Evolutionary conservation across 1,140 invertebrate genomes (phyloP), one percentile per base, ranked within the genome.

Genomic region (Magallana angulata): DNA sequence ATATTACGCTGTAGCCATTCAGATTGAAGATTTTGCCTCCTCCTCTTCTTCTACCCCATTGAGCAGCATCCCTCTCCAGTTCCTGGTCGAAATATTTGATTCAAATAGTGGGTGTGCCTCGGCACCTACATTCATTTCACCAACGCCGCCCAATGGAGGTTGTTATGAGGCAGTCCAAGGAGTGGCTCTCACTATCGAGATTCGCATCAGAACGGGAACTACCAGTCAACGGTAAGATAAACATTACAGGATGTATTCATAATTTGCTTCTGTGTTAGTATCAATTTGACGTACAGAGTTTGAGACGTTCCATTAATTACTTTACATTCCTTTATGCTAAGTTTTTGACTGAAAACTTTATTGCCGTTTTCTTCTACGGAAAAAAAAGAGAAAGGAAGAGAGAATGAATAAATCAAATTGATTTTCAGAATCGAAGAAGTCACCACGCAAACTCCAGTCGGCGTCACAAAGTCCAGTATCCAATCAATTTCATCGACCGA

Each of bases 41-140:
- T n/a, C 14, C 14, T 57, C 12, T 16, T 82, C 76, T 14, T 64
- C 58, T 24, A 59, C 59, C 12, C 68, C 85, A 5, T 14, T 82
- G 16, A 86, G 85, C 24, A 86, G 85, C 81, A 81, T 86, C 16
- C 85, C 85, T 11, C 59, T 86, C 24, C 85, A 86, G 36, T 86
- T 86, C 60, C 60, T 86, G 58, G 80, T 82, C 1, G 56, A 62
- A 64, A 60, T 86, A 8, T 82, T 82, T 18, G 14, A n/a, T 56
- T 82, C 81, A 9, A 48, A 76, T 11, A 64, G 60, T 57, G 57
- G 7, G 11, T 86, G 85, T n/a, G 24, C 80, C 14, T 60, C 36
- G n/a, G 81, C 60, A 59, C 85, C 85, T 11, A 82, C 57, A 18
- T 86, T 86, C 18, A 58, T 82, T 82, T 58, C 58, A 36, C 85